Conservation (phyloP, 37 sponge, comb jelly and placozoan species). For the Oopsacas minuta region DNA sequence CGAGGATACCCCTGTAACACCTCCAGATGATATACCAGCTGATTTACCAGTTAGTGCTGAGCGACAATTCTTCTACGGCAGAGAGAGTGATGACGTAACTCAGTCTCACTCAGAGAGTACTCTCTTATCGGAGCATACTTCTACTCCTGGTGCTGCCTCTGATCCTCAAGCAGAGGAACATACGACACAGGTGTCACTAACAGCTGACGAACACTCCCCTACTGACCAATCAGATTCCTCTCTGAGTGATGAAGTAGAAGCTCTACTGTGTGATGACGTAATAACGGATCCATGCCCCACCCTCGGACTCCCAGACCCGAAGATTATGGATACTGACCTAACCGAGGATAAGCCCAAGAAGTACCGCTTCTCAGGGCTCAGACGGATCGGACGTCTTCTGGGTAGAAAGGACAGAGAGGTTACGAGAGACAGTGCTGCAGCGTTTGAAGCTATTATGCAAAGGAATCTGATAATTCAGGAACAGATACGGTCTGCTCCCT, state of each 20-base stretch:
- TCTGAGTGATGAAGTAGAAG: not conserved
- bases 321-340: not conserved
- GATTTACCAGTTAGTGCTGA: not conserved
- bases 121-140: not conserved
- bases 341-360: not conserved
- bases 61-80: not conserved
- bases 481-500: slow-evolving; percentile 9
- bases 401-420: not conserved
- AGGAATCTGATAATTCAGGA: not conserved
- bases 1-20: not conserved
- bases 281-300: not conserved
- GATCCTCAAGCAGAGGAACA: not conserved
- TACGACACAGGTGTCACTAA: not conserved
- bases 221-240: slow-evolving; percentile 13
- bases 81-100: not conserved
- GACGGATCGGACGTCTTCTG: not conserved
- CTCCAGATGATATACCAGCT: not conserved
- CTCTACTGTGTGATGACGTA: not conserved
- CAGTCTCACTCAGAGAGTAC: not conserved
- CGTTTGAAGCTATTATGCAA: not conserved
- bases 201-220: not conserved
- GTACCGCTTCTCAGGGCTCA: not conserved
- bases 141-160: not conserved
- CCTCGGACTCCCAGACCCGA: not conserved
- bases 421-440: not conserved